Conservation (phyloP, 2,113 vertebrate genomes). For the Periophthalmodon schlosseri region DNA sequence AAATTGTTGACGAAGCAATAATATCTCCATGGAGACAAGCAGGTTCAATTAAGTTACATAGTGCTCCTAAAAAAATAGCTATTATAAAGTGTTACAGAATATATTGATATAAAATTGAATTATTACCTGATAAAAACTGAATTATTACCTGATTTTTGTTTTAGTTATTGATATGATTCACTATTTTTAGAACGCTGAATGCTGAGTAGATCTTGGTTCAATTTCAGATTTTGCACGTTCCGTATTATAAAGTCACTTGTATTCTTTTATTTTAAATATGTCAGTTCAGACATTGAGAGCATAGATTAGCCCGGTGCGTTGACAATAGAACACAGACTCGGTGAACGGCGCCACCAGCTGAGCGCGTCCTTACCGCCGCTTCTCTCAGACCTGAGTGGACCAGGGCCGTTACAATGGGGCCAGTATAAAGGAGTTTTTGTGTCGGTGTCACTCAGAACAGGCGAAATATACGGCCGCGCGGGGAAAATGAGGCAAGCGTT, state of each 20-base stretch:
- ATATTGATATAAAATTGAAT: too few relatives aligned
- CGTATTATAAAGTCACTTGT: conserved; percentile 25
- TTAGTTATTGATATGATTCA: too few relatives aligned
- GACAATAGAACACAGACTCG: conserved; percentile 36
- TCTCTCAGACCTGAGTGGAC: conserved; percentile 16
- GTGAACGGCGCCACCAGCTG: conserved; percentile 45
- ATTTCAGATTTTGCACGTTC: conserved; percentile 13
- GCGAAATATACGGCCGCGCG: conserved; percentile 56
- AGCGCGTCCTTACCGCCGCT: conserved; percentile 36
- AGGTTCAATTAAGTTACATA: too few relatives aligned
- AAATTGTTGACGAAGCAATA: too few relatives aligned
- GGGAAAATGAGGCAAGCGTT: conserved; percentile 74
- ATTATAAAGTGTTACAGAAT: too few relatives aligned
- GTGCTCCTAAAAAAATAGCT: too few relatives aligned
- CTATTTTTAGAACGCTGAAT: too few relatives aligned
- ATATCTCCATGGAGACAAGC: too few relatives aligned
- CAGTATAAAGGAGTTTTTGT: conserved; percentile 71
- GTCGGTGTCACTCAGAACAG: conserved; percentile 62
- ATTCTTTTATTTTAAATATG: conserved; percentile 14
- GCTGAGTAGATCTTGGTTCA: background rate
- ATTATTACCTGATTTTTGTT: too few relatives aligned
- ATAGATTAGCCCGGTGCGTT: conserved; percentile 13
- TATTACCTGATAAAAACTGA: too few relatives aligned
- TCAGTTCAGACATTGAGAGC: conserved; percentile 22
- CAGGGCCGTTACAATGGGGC: conserved; percentile 58